Evolutionary conservation across 2,113 vertebrate genomes (phyloP).

Genomic region (Heptranchias perlo): DNA sequence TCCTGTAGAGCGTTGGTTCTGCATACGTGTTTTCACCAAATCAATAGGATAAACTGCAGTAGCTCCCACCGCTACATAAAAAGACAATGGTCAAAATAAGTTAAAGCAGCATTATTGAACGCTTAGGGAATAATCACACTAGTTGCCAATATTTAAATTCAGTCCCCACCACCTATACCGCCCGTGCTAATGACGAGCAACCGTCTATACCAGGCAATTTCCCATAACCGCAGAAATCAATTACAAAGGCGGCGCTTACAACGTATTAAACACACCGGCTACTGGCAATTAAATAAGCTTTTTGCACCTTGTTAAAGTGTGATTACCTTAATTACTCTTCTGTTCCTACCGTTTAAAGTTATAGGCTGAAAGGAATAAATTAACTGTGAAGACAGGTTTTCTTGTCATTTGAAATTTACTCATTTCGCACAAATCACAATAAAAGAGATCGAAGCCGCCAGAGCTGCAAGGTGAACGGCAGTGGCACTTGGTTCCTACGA

Average conservation of each 20-base stretch:
- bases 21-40: constrained; percentile 95
- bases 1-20: constrained; percentile 84
- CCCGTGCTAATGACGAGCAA: background rate
- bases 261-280: background rate
- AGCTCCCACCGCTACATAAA: constrained; percentile 76
- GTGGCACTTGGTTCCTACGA: background rate
- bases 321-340: background rate
- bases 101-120: background rate
- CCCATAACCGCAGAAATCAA: background rate
- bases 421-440: background rate
- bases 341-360: background rate
- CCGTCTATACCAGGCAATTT: background rate
- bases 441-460: background rate
- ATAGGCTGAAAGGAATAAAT: background rate
- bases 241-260: background rate
- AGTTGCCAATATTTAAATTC: background rate
- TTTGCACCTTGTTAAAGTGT: background rate
- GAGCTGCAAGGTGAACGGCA: background rate
- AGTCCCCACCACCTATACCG: background rate
- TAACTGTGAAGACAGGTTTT: too few relatives aligned
- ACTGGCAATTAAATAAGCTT: background rate
- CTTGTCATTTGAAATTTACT: background rate
- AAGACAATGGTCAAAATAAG: constrained; percentile 39
- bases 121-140: background rate
- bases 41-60: constrained; percentile 93